Conservation (phyloP, 2,113 vertebrate species). For the Cyphomyrus plagiostoma region DNA sequence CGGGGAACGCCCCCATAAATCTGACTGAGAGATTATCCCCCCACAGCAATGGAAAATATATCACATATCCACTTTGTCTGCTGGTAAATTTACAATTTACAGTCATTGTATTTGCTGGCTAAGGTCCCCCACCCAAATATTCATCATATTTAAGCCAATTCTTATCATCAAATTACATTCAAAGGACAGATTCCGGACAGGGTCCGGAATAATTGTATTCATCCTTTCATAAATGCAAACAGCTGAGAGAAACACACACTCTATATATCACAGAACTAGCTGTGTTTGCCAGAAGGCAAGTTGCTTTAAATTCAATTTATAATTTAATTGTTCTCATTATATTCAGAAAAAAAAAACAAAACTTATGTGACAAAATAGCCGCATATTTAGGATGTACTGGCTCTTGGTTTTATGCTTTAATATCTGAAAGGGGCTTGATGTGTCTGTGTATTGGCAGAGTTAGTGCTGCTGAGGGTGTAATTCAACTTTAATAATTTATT, state of each 20-base stretch:
- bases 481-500: neutral
- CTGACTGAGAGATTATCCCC: neutral
- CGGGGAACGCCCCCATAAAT: neutral
- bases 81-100: neutral
- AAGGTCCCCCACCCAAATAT: neutral
- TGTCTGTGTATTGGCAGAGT: neutral
- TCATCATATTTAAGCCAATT: neutral
- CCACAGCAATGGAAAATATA: neutral
- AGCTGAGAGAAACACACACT: neutral
- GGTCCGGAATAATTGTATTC: neutral
- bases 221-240: neutral
- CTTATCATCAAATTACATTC: neutral
- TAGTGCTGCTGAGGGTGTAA: neutral
- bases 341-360: neutral
- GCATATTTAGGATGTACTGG: neutral
- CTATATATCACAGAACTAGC: neutral
- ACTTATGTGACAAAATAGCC: neutral
- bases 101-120: neutral
- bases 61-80: neutral
- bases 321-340: neutral
- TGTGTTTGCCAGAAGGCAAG: neutral
- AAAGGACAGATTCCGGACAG: neutral
- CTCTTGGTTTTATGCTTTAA: neutral
- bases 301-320: neutral
- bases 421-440: neutral